A percentile compares a stretch with the other conserved stretches of the same genome.
Conservation (phyloP, 2,113 vertebrate genomes). For the Chaetodon trifascialis region DNA sequence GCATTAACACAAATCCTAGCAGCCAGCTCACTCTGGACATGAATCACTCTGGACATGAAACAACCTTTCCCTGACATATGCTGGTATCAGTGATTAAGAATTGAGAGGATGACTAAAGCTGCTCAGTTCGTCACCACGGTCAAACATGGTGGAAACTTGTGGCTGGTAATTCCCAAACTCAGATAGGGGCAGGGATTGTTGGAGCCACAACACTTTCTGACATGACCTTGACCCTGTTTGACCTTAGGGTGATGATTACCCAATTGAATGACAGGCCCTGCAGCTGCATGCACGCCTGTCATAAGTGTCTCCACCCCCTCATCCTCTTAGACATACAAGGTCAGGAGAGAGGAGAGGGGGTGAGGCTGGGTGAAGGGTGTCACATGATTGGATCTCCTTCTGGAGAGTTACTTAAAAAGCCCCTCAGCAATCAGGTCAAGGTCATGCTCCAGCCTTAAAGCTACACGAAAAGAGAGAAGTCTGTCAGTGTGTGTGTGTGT, state of each 20-base stretch:
- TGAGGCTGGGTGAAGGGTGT: constrained; percentile 74
- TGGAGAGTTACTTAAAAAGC: constrained; percentile 83
- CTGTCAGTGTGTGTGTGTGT: constrained; percentile 14
- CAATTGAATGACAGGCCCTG: constrained; percentile 63
- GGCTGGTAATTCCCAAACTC: constrained; percentile 22
- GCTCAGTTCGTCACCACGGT: constrained; percentile 39
- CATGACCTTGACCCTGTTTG: constrained; percentile 64
- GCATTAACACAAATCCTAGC: constrained; percentile 69
- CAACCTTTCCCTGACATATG: constrained; percentile 75
- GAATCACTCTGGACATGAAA: constrained; percentile 73
- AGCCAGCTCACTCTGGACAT: constrained; percentile 71
- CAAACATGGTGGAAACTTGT: constrained; percentile 28
- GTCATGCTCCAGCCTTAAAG: constrained; percentile 74
- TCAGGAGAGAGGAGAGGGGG: constrained; percentile 61
- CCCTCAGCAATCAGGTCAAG: constrained; percentile 83
- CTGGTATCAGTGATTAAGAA: constrained; percentile 77
- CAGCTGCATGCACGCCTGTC: constrained; percentile 42
- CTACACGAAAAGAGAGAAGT: constrained; percentile 67
- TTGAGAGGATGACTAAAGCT: constrained; percentile 74
- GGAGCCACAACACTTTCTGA: constrained; percentile 20
- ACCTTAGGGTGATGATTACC: constrained; percentile 69
- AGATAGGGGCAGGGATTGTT: constrained; percentile 27
- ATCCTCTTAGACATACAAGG: constrained; percentile 70
- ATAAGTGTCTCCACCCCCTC: constrained; percentile 56
- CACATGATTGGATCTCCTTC: constrained; percentile 83